phyloP scores from a whole-genome alignment of 2,113 vertebrate species.

The Neotragus moschatus region DNA sequence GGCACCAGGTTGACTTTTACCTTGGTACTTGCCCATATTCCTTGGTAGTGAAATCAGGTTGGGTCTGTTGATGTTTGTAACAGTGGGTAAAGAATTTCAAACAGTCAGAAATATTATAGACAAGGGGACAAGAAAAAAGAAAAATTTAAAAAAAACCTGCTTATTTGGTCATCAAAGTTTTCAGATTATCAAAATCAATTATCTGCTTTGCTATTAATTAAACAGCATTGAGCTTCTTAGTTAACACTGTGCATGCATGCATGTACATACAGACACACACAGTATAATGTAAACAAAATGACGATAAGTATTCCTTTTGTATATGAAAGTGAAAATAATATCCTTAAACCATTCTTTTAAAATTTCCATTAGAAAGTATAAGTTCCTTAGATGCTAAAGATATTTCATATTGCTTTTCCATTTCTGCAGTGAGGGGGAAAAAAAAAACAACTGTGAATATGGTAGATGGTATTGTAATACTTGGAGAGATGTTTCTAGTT shows the following conservation, averaged over 20 bases:
- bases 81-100: conserved; percentile 58
- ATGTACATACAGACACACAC: background rate
- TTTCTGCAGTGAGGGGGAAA: background rate
- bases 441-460: background rate
- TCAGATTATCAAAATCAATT: background rate
- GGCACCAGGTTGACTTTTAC: background rate
- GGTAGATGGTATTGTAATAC: background rate
- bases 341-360: background rate
- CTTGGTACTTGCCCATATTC: background rate
- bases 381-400: background rate
- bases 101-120: conserved; percentile 43
- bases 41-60: background rate
- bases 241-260: background rate
- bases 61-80: background rate
- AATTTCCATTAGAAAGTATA: background rate
- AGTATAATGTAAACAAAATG: background rate
- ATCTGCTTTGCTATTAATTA: background rate
- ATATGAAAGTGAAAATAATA: background rate
- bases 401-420: background rate
- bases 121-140: background rate
- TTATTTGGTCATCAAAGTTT: background rate
- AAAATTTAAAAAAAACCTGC: accelerated
- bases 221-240: background rate
- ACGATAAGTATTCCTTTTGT: background rate
- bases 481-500: background rate